Base-by-base conservation (phyloP, 30 jellyfish, hydroid and myxozoan genomes). In the Pseudorhiza aurosa region DNA sequence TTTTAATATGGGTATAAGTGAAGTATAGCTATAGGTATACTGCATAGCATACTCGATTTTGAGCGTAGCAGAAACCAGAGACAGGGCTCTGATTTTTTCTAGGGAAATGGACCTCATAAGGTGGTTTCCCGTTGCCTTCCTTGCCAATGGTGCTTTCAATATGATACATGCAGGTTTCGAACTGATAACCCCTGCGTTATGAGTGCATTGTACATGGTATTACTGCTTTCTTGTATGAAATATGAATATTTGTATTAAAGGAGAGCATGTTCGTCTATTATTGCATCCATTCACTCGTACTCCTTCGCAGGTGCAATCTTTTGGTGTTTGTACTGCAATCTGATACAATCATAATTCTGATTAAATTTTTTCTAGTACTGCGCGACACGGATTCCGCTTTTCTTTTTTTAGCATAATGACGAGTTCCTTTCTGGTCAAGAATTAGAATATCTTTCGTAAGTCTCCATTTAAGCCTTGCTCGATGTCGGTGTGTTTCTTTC, bases 171-270 rank as follows among this genome's bases (percentile, higher is more conserved):
- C n/a, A n/a, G n/a, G n/a, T n/a, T n/a, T n/a, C n/a, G n/a, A n/a
- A n/a, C n/a, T n/a, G n/a, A n/a, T n/a, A n/a, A n/a, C n/a, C n/a
- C n/a, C n/a, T n/a, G n/a, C n/a, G n/a, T n/a, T n/a, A n/a, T n/a
- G n/a, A n/a, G n/a, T n/a, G n/a, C n/a, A n/a, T n/a, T n/a, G n/a
- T n/a, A n/a, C n/a, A n/a, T n/a, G n/a, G n/a, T n/a, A n/a, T n/a
- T n/a, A n/a, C n/a, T 58, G 89, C 59, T 49, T 77, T 77, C 65
- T 77, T 60, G 71, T 77, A 47, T 71, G 43, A 40, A 17, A 19
- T 42, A 29, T 77, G 69, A 33, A 77, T 58, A 72, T 77, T 77
- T 42, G 79, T 25, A 35, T 60, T 31, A 64, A 77, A 72, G 31
- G 87, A 55, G 33, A 60, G 58, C 51, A 70, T 77, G n/a, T 31